Base-by-base conservation (phyloP, 2,888 invertebrate genomes). In the Zygogramma bicolorata region DNA sequence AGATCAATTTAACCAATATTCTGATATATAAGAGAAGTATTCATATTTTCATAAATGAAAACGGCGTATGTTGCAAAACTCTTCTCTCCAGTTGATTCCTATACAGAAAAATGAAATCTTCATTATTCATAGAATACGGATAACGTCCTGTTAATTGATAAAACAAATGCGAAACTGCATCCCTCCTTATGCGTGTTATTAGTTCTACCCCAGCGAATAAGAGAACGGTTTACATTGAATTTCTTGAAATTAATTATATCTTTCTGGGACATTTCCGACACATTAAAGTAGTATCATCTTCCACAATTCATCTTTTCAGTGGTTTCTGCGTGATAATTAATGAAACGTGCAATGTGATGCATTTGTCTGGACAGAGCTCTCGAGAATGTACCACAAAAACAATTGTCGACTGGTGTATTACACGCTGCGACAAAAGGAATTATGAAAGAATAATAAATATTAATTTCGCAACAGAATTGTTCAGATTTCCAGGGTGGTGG, bases 371-470 rank as follows among this genome's bases (percentile, higher is more conserved):
- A 27, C 27, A 27, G 10, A 25, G 27, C 53, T 53, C 27, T 25
- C 27, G 53, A 25, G 53, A 53, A 25, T 53, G 25, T 53, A 53
- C 27, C 53, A 27, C 53, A 53, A 53, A 53, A 53, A 53, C 53
- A 25, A 53, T 25, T 53, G 53, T 53, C 22, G 53, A 25, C 53
- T 10, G 53, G 53, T 53, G 53, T 53, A 53, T 46, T 53, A 53
- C 53, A 53, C 25, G 4, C 53, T 25, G 53, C 27, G 25, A 53
- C 53, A 25, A 53, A 53, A 53, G 53, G 25, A 53, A 53, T 53
- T 53, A 53, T 53, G 53, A 53, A 53, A 53, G 53, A 53, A 53
- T 27, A 22, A 53, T 53, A 53, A 53, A 53, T 53, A 27, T n/a
- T 53, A 10, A 53, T 53, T 53, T 53, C 53, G 13, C 27, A 15